Evolutionary conservation across 92 coral and sea anemone species (phyloP).

Genomic region (Parazoanthus swiftii): DNA sequence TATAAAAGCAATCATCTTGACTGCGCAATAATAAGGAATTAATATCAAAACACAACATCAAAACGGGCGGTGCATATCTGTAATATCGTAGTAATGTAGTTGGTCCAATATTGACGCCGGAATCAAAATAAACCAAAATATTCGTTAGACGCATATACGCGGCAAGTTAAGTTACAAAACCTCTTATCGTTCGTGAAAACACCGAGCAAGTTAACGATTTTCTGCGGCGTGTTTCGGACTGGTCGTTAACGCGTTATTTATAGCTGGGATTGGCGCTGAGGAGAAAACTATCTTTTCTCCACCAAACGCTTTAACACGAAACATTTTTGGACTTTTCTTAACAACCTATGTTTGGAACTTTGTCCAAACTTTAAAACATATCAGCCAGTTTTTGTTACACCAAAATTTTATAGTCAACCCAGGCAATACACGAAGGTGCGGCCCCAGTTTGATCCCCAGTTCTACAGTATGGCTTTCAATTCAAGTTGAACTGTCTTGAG

Average conservation of each 20-base stretch:
- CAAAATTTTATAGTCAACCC: background rate
- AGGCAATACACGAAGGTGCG: background rate
- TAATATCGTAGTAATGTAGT: background rate
- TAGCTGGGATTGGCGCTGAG: background rate
- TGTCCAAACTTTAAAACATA: background rate
- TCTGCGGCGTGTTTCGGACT: background rate
- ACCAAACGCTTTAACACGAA: background rate
- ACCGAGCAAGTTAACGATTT: background rate
- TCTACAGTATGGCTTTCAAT: too few relatives aligned
- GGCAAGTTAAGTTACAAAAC: background rate
- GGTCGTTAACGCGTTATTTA: background rate
- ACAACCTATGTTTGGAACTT: background rate
- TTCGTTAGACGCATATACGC: background rate
- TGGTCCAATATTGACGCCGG: background rate
- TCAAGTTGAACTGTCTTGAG: background rate
- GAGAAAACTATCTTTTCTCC: background rate
- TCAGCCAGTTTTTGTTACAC: background rate
- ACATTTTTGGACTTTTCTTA: background rate
- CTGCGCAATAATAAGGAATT: background rate
- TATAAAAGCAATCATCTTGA: conserved; percentile 1
- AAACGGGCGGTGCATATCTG: background rate
- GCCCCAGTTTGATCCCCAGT: background rate
- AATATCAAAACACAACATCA: background rate
- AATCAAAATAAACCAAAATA: background rate
- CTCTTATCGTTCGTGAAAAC: background rate